phyloP scores from a whole-genome alignment of 37 sponge, comb jelly and placozoan species.

The Cladorhizidae sp. region DNA sequence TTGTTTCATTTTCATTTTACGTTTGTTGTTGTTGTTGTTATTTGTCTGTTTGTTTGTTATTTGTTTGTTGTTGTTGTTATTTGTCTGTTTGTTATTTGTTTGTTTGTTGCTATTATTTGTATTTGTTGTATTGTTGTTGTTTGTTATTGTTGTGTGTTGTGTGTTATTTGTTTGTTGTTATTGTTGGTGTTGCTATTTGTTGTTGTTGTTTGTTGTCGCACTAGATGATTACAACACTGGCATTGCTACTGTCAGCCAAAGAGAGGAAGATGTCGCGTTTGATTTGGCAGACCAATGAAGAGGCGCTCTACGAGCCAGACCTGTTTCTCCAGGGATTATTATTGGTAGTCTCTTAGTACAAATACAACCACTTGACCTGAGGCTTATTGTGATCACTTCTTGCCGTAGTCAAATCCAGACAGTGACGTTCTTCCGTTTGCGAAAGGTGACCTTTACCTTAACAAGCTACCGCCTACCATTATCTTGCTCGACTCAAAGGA shows the following conservation, averaged over 20 bases:
- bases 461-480: slow-evolving; percentile 38
- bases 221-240: slow-evolving; percentile 81
- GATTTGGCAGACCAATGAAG: not conserved
- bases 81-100: not conserved
- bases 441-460: slow-evolving; percentile 8
- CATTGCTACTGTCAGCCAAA: slow-evolving; percentile 63
- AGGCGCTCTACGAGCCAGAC: slow-evolving; percentile 47
- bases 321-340: slow-evolving; percentile 72
- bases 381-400: not conserved
- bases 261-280: slow-evolving; percentile 68
- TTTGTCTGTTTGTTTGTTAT: too few species aligned
- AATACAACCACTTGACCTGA: not conserved
- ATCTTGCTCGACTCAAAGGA: slow-evolving; percentile 17
- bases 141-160: not conserved
- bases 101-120: too few species aligned
- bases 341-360: not conserved
- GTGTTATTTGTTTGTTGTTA: not conserved
- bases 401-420: not conserved
- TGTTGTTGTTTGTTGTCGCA: not conserved
- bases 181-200: too few species aligned
- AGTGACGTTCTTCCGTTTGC: slow-evolving; percentile 23
- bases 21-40: too few species aligned
- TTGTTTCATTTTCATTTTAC: too few species aligned
- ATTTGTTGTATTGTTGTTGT: not conserved
- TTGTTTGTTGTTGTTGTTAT: not conserved